phyloP scores from a whole-genome alignment of 2,113 vertebrate genomes.

The Pituophis catenifer region DNA sequence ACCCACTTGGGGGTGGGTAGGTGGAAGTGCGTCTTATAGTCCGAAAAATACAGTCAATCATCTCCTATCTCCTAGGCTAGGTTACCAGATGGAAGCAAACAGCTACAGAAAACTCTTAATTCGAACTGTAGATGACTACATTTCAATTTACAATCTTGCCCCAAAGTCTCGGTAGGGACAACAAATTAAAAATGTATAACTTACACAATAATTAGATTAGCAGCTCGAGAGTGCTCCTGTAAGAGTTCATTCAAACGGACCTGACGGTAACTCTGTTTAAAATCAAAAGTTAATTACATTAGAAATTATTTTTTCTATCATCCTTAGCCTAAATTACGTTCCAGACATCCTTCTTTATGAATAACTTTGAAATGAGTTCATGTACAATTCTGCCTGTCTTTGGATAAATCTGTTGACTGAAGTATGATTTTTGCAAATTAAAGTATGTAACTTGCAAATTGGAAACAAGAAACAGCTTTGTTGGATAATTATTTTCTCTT shows the following conservation, averaged over 20 bases:
- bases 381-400: not conserved
- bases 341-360: not conserved
- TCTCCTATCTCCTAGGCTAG: not conserved
- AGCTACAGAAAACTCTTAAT: not conserved
- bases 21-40: no score
- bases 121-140: not conserved
- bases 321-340: not conserved
- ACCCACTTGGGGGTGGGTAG: no score
- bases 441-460: not conserved
- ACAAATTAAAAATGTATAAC: constrained; percentile 59
- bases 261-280: constrained; percentile 85
- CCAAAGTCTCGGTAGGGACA: not conserved
- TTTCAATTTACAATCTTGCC: not conserved
- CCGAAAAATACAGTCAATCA: not conserved
- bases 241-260: constrained; percentile 91
- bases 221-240: constrained; percentile 85
- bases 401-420: not conserved
- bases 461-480: not conserved
- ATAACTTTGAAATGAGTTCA: not conserved
- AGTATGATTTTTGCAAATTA: not conserved
- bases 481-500: not conserved
- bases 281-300: constrained; percentile 15
- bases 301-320: not conserved
- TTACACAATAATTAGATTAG: constrained; percentile 93
- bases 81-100: not conserved